Evolutionary conservation across 2,888 invertebrate genomes (phyloP).

Genomic region (Erpobdella octoculata): DNA sequence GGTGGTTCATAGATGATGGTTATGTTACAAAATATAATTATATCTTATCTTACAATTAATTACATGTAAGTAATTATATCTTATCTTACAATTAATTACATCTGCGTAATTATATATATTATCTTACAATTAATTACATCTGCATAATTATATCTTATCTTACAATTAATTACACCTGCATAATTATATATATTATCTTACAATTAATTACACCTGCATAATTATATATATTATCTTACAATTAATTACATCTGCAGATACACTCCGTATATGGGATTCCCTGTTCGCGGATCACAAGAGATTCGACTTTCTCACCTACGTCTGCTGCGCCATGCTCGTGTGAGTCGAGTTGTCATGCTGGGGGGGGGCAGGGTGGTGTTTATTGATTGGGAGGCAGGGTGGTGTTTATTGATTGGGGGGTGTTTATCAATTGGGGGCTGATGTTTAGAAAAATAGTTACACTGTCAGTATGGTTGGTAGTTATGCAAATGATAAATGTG

Average conservation of each 20-base stretch:
- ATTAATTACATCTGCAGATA: conserved; percentile 59
- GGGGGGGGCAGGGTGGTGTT: not conserved
- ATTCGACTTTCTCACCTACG: conserved; percentile 80
- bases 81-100: too few relatives aligned
- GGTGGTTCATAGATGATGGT: too few relatives aligned
- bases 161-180: too few relatives aligned
- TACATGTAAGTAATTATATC: too few relatives aligned
- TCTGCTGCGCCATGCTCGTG: conserved; percentile 96
- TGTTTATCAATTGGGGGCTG: not conserved
- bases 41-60: too few relatives aligned
- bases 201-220: conserved; percentile 39
- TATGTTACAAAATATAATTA: too few relatives aligned
- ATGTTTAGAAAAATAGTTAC: not conserved
- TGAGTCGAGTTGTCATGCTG: conserved; percentile 61
- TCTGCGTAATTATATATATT: too few relatives aligned
- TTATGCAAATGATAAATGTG: not conserved
- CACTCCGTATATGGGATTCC: conserved; percentile 93
- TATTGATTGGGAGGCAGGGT: conserved; percentile 9
- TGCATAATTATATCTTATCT: too few relatives aligned
- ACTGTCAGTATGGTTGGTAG: not conserved
- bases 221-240: too few relatives aligned
- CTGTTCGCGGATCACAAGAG: conserved; percentile 80
- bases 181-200: too few relatives aligned
- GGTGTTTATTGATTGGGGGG: conserved; percentile 8
- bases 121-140: conserved; percentile 33